Evolutionary conservation across 2,797 vertebrate genomes (phyloP), one percentile per base, ranked within the genome.

Genomic region (Acipenser transmontanus): DNA sequence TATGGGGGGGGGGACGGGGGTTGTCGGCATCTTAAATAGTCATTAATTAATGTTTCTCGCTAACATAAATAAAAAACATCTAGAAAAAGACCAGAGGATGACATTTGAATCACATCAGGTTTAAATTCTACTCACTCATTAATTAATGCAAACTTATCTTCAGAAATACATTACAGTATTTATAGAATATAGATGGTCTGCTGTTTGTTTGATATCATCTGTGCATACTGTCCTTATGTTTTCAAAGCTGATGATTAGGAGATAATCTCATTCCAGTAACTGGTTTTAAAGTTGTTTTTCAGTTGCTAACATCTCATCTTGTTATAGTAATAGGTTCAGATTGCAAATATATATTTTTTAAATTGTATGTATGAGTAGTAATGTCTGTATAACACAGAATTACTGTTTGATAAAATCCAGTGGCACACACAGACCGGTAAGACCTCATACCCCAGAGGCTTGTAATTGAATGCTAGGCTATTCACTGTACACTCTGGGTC

Each of bases 91-190:
- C 50, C 54, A 47, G 59, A 47, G 62, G 50, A 54, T 17, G 11
- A 34, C 7, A 68, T 57, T 56, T 57, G 54, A 64, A 67, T 70
- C 62, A 50, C 61, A 60, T 34, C 60, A 54, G 50, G 63, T 48
- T 63, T 63, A 50, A 59, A 60, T 59, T 6, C 51, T 48, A 63
- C 51, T 4, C n/a, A 56, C 20, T 7, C 54, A 20, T 49, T 17
- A 61, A 60, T 57, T 2, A 11, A 62, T 47, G 49, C 20, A 67
- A 5, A 52, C 54, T 64, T 52, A 57, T 47, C 5, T 11, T 66
- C 63, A 50, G 50, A 34, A 34, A 34, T 34, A 56, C 65, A 56
- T 54, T 56, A 49, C 60, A 64, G 59, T 59, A 50, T 67, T 66
- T 59, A 66, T 50, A 66, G 13, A 50, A 52, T 59, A 20, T 34